A percentile compares a stretch with the other conserved stretches of the same genome.
These are phyloP conservation scores for Rotaria socialis DNA, from an alignment of 2,888 invertebrate genomes.

Conservation along the genomic window DNA sequence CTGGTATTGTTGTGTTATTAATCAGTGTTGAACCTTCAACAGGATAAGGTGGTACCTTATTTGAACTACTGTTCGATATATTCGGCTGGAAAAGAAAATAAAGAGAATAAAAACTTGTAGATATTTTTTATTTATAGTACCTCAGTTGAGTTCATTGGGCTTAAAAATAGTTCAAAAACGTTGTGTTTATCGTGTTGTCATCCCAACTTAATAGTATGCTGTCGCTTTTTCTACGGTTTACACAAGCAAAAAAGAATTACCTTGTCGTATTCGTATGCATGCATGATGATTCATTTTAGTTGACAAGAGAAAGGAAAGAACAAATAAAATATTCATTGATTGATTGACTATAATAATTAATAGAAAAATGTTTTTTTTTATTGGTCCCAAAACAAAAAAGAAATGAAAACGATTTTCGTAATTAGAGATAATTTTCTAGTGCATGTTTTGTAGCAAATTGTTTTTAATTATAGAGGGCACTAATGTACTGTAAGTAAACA, in stretches of 20 bases:
- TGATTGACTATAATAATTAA: not conserved
- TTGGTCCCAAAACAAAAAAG: no score
- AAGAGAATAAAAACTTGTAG: not conserved
- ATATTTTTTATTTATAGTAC: not conserved
- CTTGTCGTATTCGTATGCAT: not conserved
- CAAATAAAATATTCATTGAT: not conserved
- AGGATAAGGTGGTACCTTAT: not conserved
- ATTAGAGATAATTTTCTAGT: no score
- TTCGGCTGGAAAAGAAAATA: not conserved
- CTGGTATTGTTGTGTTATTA: not conserved
- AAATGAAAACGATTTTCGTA: no score
- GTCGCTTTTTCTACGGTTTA: no score
- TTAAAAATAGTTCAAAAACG: not conserved
- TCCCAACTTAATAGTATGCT: not conserved
- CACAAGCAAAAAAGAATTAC: not conserved
- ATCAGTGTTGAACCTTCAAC: not conserved
- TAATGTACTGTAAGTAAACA: not conserved
- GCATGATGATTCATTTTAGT: not conserved
- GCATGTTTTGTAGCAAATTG: no score
- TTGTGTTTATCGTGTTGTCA: not conserved
- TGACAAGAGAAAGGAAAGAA: slow-evolving; percentile 4
- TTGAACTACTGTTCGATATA: not conserved
- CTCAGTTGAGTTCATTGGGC: not conserved
- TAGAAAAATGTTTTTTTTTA: not conserved
- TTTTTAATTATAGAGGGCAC: not conserved